A percentile compares a stretch with the other conserved stretches of the same genome.
Conservation (phyloP, 2,888 invertebrate species). For the Tipula helvola region DNA sequence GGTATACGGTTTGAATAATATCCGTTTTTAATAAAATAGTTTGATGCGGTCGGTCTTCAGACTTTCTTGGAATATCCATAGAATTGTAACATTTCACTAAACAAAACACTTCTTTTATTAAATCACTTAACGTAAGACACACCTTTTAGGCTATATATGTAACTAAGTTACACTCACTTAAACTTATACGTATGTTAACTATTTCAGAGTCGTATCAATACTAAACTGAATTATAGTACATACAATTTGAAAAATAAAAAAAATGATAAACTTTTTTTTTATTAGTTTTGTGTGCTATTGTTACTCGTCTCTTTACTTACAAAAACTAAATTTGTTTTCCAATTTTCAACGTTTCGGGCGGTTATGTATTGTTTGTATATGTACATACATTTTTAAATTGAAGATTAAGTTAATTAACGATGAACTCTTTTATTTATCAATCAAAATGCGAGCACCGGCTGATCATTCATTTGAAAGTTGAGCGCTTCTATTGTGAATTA, state of each 20-base stretch:
- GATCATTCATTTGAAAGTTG: not conserved
- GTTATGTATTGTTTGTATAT: not conserved
- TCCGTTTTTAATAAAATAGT: not conserved
- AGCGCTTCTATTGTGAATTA: too few relatives aligned
- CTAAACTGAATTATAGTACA: not conserved
- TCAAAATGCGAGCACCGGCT: not conserved
- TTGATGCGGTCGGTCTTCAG: not conserved
- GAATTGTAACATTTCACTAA: not conserved
- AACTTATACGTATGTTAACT: not conserved
- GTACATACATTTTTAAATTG: not conserved
- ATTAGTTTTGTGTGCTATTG: not conserved
- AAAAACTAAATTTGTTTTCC: not conserved
- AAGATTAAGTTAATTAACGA: not conserved
- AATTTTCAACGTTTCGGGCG: not conserved
- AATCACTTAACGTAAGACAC: not conserved
- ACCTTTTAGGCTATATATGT: not conserved
- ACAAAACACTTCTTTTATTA: not conserved
- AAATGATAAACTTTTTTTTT: not conserved
- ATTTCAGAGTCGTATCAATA: not conserved
- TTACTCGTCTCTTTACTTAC: not conserved
- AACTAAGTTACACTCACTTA: not conserved
- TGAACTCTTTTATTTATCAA: not conserved
- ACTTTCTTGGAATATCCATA: not conserved
- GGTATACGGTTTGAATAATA: not conserved
- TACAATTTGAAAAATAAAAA: not conserved